A percentile compares a stretch with the other conserved stretches of the same genome.
These are phyloP conservation scores for Podarcis lilfordi DNA, from an alignment of 2,797 vertebrate species.

Conservation along the genomic window DNA sequence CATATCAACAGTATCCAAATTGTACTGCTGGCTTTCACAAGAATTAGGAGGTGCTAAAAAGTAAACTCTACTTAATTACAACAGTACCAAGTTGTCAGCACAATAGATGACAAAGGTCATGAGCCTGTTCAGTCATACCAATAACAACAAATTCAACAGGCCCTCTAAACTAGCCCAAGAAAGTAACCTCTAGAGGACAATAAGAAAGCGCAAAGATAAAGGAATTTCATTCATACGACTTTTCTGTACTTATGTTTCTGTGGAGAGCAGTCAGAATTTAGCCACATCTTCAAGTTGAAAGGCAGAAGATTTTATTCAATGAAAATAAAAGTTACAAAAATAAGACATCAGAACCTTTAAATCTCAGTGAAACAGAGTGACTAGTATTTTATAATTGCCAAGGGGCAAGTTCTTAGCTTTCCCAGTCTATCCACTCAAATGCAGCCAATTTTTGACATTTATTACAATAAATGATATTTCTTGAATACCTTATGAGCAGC, in stretches of 20 bases:
- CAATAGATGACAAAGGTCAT: background rate
- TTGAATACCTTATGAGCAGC: conserved; percentile 71
- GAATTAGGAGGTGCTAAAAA: background rate
- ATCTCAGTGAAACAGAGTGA: conserved; percentile 14
- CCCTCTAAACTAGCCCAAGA: conserved; percentile 1
- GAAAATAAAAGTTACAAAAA: conserved; percentile 42
- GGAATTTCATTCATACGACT: background rate
- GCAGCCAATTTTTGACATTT: conserved; percentile 68
- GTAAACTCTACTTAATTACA: background rate
- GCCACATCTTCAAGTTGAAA: conserved; percentile 10
- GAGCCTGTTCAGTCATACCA: background rate
- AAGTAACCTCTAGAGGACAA: background rate
- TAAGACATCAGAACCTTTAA: conserved; percentile 44
- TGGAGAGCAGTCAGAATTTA: conserved; percentile 14
- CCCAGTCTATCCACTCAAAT: conserved; percentile 57
- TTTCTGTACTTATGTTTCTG: accelerated
- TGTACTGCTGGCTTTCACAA: background rate
- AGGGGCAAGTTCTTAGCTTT: conserved; percentile 35
- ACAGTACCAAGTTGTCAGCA: background rate
- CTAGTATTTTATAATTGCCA: conserved; percentile 44
- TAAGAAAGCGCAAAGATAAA: accelerated
- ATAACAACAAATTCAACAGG: conserved; percentile 2
- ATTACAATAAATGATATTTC: conserved; percentile 66
- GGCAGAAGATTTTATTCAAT: conserved; percentile 24
- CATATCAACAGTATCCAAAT: background rate